phyloP scores from a whole-genome alignment of 2,888 invertebrate species.

The Diarsia brunnea region DNA sequence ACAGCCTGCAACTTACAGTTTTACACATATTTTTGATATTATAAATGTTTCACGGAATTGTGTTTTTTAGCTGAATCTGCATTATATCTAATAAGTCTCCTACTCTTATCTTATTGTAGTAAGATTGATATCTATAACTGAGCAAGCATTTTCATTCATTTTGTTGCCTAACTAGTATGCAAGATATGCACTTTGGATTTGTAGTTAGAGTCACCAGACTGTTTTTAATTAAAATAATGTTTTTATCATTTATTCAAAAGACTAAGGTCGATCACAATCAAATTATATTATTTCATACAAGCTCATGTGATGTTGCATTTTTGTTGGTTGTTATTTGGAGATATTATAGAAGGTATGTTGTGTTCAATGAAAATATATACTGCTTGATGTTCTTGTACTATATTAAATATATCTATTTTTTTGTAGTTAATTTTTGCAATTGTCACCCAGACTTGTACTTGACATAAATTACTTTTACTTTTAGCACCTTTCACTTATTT shows the following conservation, averaged over 20 bases:
- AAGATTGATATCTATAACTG: slow-evolving; percentile 1
- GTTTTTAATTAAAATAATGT: neutral
- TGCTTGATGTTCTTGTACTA: neutral
- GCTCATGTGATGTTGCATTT: neutral
- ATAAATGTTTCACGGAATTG: slow-evolving; percentile 16
- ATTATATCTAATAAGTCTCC: neutral
- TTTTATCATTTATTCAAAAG: neutral
- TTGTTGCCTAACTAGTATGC: neutral
- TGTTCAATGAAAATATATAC: neutral
- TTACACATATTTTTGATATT: neutral
- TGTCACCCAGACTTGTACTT: neutral
- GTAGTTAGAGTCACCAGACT: neutral
- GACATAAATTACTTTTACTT: slow-evolving; percentile 64
- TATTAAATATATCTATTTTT: neutral
- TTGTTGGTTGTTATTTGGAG: neutral
- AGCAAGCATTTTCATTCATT: slow-evolving; percentile 18
- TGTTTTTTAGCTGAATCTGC: neutral
- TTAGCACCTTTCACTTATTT: slow-evolving; percentile 61
- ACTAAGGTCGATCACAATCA: neutral
- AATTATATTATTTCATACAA: neutral
- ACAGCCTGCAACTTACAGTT: slow-evolving; percentile 9
- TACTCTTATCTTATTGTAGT: slow-evolving; percentile 13
- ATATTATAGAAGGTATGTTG: neutral
- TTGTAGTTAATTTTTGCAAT: neutral
- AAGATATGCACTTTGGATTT: neutral